Evolutionary conservation across 2,113 vertebrate species (phyloP).

Genomic region (Protobothrops flavoviridis): DNA sequence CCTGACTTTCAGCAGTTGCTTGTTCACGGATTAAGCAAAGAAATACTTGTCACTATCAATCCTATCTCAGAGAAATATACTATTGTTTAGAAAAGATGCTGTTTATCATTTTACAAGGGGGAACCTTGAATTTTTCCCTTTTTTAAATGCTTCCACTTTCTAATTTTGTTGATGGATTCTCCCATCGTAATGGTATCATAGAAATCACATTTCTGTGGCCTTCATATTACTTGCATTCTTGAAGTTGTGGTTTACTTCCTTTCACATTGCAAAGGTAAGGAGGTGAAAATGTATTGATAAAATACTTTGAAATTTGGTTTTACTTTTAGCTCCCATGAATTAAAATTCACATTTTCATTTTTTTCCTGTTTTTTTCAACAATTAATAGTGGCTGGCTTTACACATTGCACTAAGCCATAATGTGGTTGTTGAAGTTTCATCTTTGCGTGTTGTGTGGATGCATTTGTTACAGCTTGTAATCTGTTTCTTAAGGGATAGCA

Average conservation of each 20-base stretch:
- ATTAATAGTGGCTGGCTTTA: not conserved
- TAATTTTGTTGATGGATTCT: not conserved
- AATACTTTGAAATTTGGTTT: not conserved
- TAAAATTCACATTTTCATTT: not conserved
- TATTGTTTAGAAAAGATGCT: not conserved
- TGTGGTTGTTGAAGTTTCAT: too few relatives aligned
- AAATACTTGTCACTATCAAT: not conserved
- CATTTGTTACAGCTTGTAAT: too few relatives aligned
- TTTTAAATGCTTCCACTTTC: not conserved
- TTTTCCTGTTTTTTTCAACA: not conserved
- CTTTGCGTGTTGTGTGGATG: too few relatives aligned
- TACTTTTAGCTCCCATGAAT: not conserved
- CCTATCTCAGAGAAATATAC: not conserved
- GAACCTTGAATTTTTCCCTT: not conserved
- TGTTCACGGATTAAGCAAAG: not conserved
- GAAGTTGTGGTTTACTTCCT: not conserved
- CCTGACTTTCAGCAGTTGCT: not conserved
- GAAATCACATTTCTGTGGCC: not conserved
- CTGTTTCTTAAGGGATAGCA: too few relatives aligned
- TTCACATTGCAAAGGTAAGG: not conserved
- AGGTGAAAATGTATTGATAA: not conserved
- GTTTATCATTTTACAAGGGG: not conserved
- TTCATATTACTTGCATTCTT: not conserved
- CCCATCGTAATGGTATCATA: not conserved
- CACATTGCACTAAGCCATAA: too few relatives aligned